Conservation (phyloP, 1,140 invertebrate species). For the Conus ventricosus region DNA sequence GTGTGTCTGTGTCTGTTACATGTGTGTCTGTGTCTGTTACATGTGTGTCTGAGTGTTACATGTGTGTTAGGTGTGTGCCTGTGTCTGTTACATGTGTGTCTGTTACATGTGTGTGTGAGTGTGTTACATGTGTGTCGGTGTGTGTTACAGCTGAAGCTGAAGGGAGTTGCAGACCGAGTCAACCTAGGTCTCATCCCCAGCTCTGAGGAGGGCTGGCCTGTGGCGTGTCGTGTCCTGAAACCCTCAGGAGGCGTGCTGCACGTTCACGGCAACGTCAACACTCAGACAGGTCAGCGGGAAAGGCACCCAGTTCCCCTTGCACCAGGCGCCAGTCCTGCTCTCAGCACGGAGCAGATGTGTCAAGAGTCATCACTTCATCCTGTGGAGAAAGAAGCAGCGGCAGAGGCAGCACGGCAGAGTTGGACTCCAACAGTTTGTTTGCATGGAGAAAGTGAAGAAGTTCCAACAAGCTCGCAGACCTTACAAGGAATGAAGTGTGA, state of each 20-base stretch:
- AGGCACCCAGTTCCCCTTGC: background rate
- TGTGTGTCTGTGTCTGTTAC: too few species aligned
- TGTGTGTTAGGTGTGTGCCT: background rate
- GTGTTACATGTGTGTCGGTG: background rate
- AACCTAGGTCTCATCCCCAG: conserved; percentile 81
- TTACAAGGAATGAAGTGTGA: background rate
- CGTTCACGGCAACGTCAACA: conserved; percentile 78
- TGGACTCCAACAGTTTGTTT: too few species aligned
- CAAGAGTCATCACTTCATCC: background rate
- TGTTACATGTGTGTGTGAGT: background rate
- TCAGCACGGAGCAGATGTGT: background rate
- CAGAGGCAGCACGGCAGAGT: background rate
- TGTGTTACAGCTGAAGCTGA: conserved; percentile 74
- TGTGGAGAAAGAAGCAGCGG: background rate
- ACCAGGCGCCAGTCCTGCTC: background rate
- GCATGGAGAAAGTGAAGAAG: too few species aligned
- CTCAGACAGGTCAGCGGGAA: background rate
- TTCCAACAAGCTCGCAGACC: too few species aligned
- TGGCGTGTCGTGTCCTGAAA: conserved; percentile 78
- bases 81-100: background rate
- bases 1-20: too few species aligned
- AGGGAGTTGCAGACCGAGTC: conserved; percentile 79
- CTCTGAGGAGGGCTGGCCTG: conserved; percentile 76
- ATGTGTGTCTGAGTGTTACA: too few species aligned
- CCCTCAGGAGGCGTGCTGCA: conserved; percentile 77